A percentile compares a stretch with the other conserved stretches of the same genome.
These are phyloP conservation scores for Ryuthela nishihirai DNA, from an alignment of 2,888 invertebrate species.

Conservation along the genomic window DNA sequence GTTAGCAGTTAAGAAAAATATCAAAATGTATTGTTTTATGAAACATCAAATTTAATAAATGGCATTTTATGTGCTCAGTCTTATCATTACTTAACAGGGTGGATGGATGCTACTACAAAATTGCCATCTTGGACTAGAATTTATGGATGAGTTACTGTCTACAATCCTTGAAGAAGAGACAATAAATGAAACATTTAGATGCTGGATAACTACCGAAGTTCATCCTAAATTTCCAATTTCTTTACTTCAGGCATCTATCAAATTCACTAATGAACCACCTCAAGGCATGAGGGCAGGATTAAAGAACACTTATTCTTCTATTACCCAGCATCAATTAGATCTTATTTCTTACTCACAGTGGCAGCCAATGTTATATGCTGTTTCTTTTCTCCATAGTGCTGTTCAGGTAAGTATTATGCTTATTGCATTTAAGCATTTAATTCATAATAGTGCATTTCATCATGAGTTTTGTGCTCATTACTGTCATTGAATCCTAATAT, in stretches of 20 bases:
- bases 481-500: too few species aligned
- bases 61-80: too few species aligned
- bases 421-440: too few species aligned
- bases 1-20: too few species aligned
- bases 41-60: too few species aligned
- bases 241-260: conserved; percentile 75
- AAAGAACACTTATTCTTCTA: conserved; percentile 72
- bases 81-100: conserved; percentile 56
- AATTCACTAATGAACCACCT: conserved; percentile 86
- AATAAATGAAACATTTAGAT: conserved; percentile 63
- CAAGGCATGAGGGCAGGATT: conserved; percentile 80
- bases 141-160: conserved; percentile 71
- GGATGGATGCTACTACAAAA: conserved; percentile 83
- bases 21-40: too few species aligned
- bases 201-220: conserved; percentile 86
- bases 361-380: conserved; percentile 73
- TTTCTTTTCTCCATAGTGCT: conserved; percentile 81
- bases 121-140: conserved; percentile 80
- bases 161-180: conserved; percentile 59
- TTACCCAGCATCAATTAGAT: conserved; percentile 80
- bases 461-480: too few species aligned
- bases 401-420: conserved; percentile 62
- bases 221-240: conserved; percentile 75
- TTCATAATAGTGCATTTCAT: too few species aligned
- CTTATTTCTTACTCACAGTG: conserved; percentile 75